These are phyloP conservation scores for Centropus bengalensis DNA, from an alignment of 2,113 vertebrate species.

Conservation along the genomic window DNA sequence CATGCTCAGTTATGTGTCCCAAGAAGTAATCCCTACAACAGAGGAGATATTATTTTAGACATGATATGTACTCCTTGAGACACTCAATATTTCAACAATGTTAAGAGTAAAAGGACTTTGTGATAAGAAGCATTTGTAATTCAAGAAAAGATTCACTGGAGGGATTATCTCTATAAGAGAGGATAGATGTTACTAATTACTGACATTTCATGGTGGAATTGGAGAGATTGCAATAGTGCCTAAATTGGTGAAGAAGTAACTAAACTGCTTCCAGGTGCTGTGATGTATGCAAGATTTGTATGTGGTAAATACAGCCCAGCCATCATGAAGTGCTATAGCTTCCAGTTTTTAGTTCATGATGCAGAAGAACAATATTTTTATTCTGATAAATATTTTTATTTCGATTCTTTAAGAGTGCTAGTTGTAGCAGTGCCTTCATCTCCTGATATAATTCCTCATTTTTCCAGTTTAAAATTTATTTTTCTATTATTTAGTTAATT, in stretches of 20 bases:
- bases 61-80: fast-evolving
- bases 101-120: background rate
- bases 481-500: background rate
- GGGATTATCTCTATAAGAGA: background rate
- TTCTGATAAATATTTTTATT: no score
- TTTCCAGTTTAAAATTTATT: background rate
- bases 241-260: background rate
- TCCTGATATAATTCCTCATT: background rate
- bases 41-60: background rate
- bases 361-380: background rate
- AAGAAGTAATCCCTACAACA: fast-evolving
- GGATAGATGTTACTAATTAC: background rate
- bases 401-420: no score
- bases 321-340: background rate
- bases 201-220: background rate
- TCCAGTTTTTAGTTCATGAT: background rate
- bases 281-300: background rate
- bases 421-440: background rate
- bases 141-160: background rate
- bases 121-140: background rate
- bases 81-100: background rate
- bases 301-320: background rate
- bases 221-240: background rate
- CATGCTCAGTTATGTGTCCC: background rate
- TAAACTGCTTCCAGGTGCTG: background rate